Evolutionary conservation across 1,140 invertebrate species (phyloP), one percentile per base, ranked within the genome.

Genomic region (Marisa cornuarietis): DNA sequence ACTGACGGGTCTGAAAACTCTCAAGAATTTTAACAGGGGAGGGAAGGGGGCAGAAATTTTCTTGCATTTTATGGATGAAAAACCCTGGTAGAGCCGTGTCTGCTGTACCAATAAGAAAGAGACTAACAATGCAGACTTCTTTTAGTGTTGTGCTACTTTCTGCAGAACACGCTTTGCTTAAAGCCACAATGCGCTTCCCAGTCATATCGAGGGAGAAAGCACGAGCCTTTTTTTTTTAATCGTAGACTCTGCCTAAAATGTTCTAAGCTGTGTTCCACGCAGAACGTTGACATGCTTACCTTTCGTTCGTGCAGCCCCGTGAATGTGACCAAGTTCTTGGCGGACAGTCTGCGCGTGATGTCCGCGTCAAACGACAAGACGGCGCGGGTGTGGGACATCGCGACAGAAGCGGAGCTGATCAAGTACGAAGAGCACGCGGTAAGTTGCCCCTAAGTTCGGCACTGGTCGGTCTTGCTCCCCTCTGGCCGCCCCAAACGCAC

Each of bases 311-410:
- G 87, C 83, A 94, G 92, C 54, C 87, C 94, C 16, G 95, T 97
- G 2, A 96, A 97, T 89, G 93, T 96, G 63, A 95, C 95, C 82
- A 94, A 93, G 87, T 99, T 99, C 85, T 94, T 96, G 22, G 92
- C 93, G 58, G 95, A 95, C 88, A 94, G 95, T 86, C 90, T 94
- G 54, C 95, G 95, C 78, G 92, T 99, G 54, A 93, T 95, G 11
- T 97, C 97, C 86, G 98, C 96, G 90, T 96, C 96, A 13, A 97
- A 99, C 92, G 98, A 99, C 89, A 97, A 97, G 91, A 93, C 94
- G n/a, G 93, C 96, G 13, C 92, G 93, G 81, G 83, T 98, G 16
- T 99, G 97, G 96, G 97, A 99, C 88, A 95, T 99, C 87, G 92
- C 95, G 10, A 95, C 93, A 85, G 96, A 98, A 93, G 94, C 83